Evolutionary conservation across 2,113 vertebrate genomes (phyloP).

Genomic region (Trematocara variabile): DNA sequence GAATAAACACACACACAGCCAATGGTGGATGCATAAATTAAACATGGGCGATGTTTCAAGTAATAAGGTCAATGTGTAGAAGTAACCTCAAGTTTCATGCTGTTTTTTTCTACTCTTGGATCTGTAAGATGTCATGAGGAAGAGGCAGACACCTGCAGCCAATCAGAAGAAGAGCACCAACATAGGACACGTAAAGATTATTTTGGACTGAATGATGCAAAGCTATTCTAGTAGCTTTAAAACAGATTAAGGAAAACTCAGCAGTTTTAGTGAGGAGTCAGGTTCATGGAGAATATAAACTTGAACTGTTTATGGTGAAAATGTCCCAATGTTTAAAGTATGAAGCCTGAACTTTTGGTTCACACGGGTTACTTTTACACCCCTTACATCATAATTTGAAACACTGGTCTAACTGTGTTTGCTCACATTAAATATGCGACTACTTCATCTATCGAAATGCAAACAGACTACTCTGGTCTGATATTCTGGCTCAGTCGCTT

Average conservation of each 20-base stretch:
- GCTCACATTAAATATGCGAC: neutral
- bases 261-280: neutral
- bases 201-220: neutral
- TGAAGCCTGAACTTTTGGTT: neutral
- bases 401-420: neutral
- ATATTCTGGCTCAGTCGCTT: neutral
- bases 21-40: neutral
- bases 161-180: neutral
- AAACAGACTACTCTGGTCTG: neutral
- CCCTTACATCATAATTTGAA: neutral
- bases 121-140: neutral
- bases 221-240: neutral
- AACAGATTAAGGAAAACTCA: neutral
- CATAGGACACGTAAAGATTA: neutral
- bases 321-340: neutral
- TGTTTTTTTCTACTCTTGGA: neutral
- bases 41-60: neutral
- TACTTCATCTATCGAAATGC: neutral
- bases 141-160: neutral
- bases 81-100: neutral
- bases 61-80: neutral
- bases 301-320: neutral
- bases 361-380: neutral
- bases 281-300: neutral
- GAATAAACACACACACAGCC: neutral